Percentiles rank a stretch among this genome's conserved stretches.
Conservation (phyloP, 2,113 vertebrate genomes). For the Antennarius striatus region DNA sequence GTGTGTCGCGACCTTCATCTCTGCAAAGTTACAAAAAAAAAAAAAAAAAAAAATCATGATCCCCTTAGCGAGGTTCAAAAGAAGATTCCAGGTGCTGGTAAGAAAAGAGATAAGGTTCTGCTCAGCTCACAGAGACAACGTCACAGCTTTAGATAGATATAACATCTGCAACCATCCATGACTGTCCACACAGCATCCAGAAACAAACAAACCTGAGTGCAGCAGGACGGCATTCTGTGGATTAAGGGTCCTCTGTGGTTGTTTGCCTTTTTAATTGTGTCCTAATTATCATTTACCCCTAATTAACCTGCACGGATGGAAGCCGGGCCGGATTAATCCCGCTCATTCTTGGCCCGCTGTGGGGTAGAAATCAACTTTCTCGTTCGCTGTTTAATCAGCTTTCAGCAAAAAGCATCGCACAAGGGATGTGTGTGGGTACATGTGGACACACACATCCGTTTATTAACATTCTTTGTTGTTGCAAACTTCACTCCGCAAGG, state of each 20-base stretch:
- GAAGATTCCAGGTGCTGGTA: constrained; percentile 10
- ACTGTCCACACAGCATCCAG: neutral
- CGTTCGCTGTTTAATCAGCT: constrained; percentile 72
- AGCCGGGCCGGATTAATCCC: constrained; percentile 68
- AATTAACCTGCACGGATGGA: constrained; percentile 77
- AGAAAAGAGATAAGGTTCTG: neutral
- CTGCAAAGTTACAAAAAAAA: constrained; percentile 4
- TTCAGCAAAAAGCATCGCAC: constrained; percentile 49
- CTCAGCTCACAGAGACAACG: neutral
- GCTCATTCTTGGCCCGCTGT: constrained; percentile 65
- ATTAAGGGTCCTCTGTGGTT: constrained; percentile 68
- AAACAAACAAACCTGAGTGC: constrained; percentile 52
- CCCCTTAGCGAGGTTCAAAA: constrained; percentile 1
- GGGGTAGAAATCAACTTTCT: constrained; percentile 66
- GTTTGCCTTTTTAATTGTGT: constrained; percentile 74
- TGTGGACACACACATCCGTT: constrained; percentile 3
- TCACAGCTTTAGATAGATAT: neutral
- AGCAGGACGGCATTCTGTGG: constrained; percentile 48
- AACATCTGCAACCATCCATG: constrained; percentile 1
- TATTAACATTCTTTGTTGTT: constrained; percentile 39
- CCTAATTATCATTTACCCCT: constrained; percentile 82
- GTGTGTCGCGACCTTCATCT: neutral
- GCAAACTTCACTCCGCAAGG: constrained; percentile 48
- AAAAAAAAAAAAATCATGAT: neutral
- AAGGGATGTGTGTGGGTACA: constrained; percentile 24